Conservation (phyloP, 1,140 invertebrate species). For the Lepidurus arcticus region DNA sequence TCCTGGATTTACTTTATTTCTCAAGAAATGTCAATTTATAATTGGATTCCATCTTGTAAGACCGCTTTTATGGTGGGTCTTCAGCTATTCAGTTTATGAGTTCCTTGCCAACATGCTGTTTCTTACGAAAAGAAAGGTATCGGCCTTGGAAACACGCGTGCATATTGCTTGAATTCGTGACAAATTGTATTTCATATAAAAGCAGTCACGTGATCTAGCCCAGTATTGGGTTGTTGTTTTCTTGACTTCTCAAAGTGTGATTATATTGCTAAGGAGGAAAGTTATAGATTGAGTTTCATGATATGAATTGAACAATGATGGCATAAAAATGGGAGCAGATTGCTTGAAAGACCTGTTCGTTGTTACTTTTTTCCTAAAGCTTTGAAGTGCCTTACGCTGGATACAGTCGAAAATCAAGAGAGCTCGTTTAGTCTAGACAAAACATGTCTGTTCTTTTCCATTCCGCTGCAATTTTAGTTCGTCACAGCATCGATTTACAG, state of each 20-base stretch:
- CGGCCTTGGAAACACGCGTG: background rate
- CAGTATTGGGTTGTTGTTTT: background rate
- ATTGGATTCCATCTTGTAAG: background rate
- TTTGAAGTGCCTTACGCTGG: background rate
- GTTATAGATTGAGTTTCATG: too few species aligned
- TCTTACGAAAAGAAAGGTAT: background rate
- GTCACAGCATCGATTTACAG: too few species aligned
- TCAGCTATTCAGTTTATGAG: background rate
- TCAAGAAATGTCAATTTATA: background rate
- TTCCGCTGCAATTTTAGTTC: background rate
- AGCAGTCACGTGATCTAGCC: background rate
- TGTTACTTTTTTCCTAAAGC: background rate
- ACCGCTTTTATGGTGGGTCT: background rate
- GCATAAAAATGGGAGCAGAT: too few species aligned
- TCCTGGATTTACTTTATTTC: background rate
- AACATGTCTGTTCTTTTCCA: background rate
- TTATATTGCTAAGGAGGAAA: too few species aligned
- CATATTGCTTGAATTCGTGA: background rate
- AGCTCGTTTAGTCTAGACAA: background rate
- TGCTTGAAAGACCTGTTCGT: too few species aligned
- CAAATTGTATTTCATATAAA: background rate
- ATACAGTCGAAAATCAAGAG: background rate
- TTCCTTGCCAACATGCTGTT: background rate
- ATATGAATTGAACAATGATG: too few species aligned
- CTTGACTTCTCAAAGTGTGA: background rate